Conservation (phyloP, 2,113 vertebrate genomes). For the Alligator mississippiensis region DNA sequence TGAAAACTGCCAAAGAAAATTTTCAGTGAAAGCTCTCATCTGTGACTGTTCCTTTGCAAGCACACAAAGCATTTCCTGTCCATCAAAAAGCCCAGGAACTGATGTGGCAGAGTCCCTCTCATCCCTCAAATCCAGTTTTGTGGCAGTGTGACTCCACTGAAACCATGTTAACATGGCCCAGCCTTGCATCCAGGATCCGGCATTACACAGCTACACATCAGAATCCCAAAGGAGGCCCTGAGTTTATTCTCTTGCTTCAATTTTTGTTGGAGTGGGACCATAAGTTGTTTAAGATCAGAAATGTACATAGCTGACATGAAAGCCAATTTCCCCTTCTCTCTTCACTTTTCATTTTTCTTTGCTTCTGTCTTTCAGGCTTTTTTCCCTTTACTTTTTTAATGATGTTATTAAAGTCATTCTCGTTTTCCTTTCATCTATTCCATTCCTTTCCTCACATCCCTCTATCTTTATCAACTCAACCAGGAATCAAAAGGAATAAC, state of each 20-base stretch:
- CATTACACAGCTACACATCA: not conserved
- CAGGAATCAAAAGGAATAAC: not conserved
- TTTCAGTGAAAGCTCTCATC: not conserved
- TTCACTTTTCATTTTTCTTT: not conserved
- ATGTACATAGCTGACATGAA: not conserved
- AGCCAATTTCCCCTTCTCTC: not conserved
- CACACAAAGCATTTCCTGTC: not conserved
- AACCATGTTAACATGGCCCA: not conserved
- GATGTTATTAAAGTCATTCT: not conserved
- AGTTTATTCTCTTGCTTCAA: not conserved
- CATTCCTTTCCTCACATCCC: not conserved
- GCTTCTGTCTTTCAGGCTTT: not conserved
- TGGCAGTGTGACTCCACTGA: not conserved
- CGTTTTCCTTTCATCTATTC: not conserved
- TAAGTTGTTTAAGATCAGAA: not conserved
- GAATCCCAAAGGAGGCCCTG: not conserved
- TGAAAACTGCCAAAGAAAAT: not conserved
- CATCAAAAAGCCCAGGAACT: not conserved
- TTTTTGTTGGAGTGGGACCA: not conserved
- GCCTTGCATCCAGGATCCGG: not conserved
- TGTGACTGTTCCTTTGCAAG: not conserved
- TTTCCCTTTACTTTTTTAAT: not conserved
- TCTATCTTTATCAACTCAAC: slow-evolving; percentile 8
- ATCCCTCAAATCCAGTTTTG: not conserved
- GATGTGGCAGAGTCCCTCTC: not conserved